Base-by-base conservation (phyloP, 2,888 invertebrate genomes). In the Unio delphinus region DNA sequence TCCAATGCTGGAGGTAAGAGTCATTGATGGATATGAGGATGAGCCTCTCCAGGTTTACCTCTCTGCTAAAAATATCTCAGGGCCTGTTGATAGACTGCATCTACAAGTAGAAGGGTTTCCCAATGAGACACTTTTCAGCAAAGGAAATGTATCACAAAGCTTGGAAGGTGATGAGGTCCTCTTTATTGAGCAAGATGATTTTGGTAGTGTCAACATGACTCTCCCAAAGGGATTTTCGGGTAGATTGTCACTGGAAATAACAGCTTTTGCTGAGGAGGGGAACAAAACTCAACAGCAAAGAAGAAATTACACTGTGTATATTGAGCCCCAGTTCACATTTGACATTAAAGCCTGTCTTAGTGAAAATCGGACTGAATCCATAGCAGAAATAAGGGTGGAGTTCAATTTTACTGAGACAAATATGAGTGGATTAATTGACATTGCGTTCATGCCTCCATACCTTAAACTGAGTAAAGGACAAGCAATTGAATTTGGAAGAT, bases 1-100 rank as follows among this genome's bases (percentile, higher is more conserved):
- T n/a, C 70, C 70, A 20, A 20, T 70, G 18, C 28, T 70, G n/a
- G 70, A 70, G n/a, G 58, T 64, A 18, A 56, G 55, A 58, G 34
- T 64, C 57, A 34, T 64, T 18, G 56, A 63, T 0, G 61, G 67
- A 1, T 30, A 58, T 30, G 59, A 58, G 26, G 55, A 56, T 56
- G 67, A 59, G 4, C 18, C 17, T 54, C 56, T 70, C 20, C 34
- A 28, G 17, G 0, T 70, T 8, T 70, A 67, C n/a, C 20, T 67
- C 18, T 55, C 63, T 8, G 60, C 67, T 11, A 57, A 64, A 20
- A n/a, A 20, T 23, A 23, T 60, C n/a, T 57, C 56, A 23, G 60
- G 61, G 18, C 26, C 60, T 20, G 45, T 55, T 6, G 58, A 64
- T 1, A 23, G 17, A n/a, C n/a, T 70, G 26, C 30, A 23, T 15